These are phyloP conservation scores for Dipus sagitta DNA, from an alignment of 2,797 vertebrate species.

Conservation along the genomic window DNA sequence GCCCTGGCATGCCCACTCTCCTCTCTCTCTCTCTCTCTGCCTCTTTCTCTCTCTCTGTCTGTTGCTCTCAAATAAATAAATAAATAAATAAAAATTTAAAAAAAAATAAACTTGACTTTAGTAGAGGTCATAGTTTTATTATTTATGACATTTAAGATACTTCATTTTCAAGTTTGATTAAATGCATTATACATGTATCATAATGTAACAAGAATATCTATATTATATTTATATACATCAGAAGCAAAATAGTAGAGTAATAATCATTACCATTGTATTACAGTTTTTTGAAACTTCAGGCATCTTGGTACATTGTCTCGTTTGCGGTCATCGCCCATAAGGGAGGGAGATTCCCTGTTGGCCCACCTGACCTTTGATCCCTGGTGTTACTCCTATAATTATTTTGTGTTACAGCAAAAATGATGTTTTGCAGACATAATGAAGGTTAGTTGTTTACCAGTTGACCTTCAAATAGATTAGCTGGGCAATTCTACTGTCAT, in stretches of 20 bases:
- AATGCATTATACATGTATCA: background rate
- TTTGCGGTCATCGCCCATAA: background rate
- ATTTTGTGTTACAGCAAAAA: background rate
- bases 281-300: background rate
- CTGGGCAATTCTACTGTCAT: background rate
- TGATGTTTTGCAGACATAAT: background rate
- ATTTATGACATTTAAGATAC: background rate
- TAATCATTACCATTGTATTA: background rate
- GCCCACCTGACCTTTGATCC: background rate
- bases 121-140: background rate
- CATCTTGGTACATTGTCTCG: background rate
- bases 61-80: too few relatives aligned
- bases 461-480: background rate
- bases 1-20: too few relatives aligned
- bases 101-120: constrained; percentile 9
- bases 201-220: background rate
- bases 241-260: background rate
- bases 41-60: too few relatives aligned
- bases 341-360: background rate
- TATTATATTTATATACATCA: background rate
- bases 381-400: background rate
- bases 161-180: background rate
- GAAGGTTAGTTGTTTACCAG: background rate
- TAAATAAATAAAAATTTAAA: too few relatives aligned
- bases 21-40: too few relatives aligned